These are phyloP conservation scores for Incurvaria masculella DNA, from an alignment of 2,888 invertebrate species.

Conservation along the genomic window DNA sequence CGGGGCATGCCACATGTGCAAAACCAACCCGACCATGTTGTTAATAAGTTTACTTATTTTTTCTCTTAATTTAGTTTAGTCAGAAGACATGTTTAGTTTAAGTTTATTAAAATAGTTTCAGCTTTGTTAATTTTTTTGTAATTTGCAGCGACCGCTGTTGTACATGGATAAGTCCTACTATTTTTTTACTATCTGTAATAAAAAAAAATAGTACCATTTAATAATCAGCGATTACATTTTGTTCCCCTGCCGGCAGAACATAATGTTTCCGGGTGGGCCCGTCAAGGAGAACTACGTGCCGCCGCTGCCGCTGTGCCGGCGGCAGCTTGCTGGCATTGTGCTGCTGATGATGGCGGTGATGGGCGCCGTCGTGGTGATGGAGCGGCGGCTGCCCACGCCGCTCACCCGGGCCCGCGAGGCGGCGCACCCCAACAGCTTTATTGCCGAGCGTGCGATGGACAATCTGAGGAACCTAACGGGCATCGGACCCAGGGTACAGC, in stretches of 20 bases:
- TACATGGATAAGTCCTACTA: too few relatives aligned
- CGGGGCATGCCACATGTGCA: too few relatives aligned
- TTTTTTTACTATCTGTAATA: too few relatives aligned
- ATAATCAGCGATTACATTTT: too few relatives aligned
- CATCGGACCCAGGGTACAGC: conserved; percentile 59
- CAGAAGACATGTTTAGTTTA: too few relatives aligned
- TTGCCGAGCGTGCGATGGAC: conserved; percentile 63
- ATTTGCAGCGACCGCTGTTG: too few relatives aligned
- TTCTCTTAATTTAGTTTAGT: too few relatives aligned
- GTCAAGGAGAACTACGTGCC: conserved; percentile 29
- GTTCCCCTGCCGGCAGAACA: too few relatives aligned
- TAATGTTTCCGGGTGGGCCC: conserved; percentile 7
- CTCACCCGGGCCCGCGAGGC: conserved; percentile 23
- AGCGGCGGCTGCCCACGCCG: conserved; percentile 59
- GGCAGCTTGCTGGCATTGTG: conserved; percentile 31
- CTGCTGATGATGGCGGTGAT: conserved; percentile 50
- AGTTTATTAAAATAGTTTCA: not conserved
- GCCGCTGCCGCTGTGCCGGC: conserved; percentile 22
- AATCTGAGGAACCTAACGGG: conserved; percentile 61
- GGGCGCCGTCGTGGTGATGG: conserved; percentile 49
- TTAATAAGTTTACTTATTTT: too few relatives aligned
- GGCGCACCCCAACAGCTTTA: conserved; percentile 38
- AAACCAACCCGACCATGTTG: not conserved
- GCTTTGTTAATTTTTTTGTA: too few relatives aligned
- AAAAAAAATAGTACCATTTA: too few relatives aligned